Base-by-base conservation (phyloP, 2,888 invertebrate genomes). In the Volucella bombylans region DNA sequence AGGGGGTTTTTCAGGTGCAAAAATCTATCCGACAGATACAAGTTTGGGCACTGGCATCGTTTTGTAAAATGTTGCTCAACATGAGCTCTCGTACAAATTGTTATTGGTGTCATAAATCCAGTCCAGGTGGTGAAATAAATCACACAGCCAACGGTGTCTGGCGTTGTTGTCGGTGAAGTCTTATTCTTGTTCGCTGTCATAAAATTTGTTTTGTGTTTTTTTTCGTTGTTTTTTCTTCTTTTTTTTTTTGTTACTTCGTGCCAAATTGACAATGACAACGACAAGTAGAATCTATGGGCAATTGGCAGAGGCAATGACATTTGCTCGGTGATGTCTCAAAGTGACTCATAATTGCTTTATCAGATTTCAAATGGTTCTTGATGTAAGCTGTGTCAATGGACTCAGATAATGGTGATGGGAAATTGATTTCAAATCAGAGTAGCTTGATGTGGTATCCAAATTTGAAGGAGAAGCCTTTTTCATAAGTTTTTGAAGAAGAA, bases 141-240 rank as follows among this genome's bases (percentile, higher is more conserved):
- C 62, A 39, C 38, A 64, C 59, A 49, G 69, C 55, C 55, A 68
- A 62, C 55, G 54, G 39, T 61, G 61, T 23, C 55, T 43, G n/a
- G 23, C 6, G 31, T 54, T 54, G 54, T 23, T 31, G 23, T 14
- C 52, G 67, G 59, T 81, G 52, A 76, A 69, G 76, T 76, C 14
- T 41, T 61, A 69, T 65, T 82, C 77, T 77, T 77, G 82, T 82
- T 79, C 31, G 68, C 73, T 82, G 78, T 73, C 68, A 78, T 54
- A 39, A 47, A 55, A 68, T 61, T 31, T 54, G 59, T 52, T 31
- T 59, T 47, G 23, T 52, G 31, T 47, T 31, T 15, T 43, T 43
- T 54, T 18, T 4, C 23, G n/a, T n/a, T n/a, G n/a, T n/a, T n/a
- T n/a, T n/a, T n/a, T n/a, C n/a, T n/a, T n/a, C n/a, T n/a, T 50